Conservation (phyloP, 2,113 vertebrate genomes). For the Daubentonia madagascariensis region DNA sequence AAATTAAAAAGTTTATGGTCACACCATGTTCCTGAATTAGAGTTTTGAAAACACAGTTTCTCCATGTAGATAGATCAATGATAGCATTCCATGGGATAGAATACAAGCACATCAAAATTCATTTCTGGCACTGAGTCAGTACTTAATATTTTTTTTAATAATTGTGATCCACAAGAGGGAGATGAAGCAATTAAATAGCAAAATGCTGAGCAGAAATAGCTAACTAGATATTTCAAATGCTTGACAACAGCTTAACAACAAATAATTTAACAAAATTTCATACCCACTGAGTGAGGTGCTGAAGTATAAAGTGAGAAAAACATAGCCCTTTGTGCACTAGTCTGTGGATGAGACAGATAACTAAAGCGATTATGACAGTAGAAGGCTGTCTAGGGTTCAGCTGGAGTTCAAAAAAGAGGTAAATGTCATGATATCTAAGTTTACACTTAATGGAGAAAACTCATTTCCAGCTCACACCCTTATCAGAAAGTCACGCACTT, state of each 20-base stretch:
- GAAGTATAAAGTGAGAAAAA: not conserved
- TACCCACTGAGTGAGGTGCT: not conserved
- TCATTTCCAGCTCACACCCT: not conserved
- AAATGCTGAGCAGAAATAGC: conserved; percentile 33
- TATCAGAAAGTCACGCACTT: not conserved
- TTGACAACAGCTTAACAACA: conserved; percentile 7
- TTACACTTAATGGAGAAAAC: not conserved
- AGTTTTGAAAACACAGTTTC: conserved; percentile 8
- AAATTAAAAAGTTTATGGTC: not conserved
- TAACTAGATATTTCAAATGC: conserved; percentile 29
- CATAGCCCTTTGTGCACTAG: not conserved
- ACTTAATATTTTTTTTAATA: not conserved
- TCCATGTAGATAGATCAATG: not conserved
- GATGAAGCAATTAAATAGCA: not conserved
- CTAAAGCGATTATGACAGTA: not conserved
- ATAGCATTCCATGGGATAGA: not conserved
- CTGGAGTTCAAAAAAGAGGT: not conserved
- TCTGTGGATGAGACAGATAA: not conserved
- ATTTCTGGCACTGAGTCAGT: not conserved
- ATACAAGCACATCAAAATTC: not conserved
- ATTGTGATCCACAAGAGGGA: conserved; percentile 2
- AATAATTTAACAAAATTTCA: conserved; percentile 2
- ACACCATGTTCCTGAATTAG: not conserved
- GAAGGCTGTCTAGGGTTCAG: not conserved
- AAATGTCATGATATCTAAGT: not conserved